Percentiles rank a stretch among this genome's conserved stretches.
phyloP scores from a whole-genome alignment of 64 coral and sea anemone genomes.

The Hydrozoanthus tunicans region DNA sequence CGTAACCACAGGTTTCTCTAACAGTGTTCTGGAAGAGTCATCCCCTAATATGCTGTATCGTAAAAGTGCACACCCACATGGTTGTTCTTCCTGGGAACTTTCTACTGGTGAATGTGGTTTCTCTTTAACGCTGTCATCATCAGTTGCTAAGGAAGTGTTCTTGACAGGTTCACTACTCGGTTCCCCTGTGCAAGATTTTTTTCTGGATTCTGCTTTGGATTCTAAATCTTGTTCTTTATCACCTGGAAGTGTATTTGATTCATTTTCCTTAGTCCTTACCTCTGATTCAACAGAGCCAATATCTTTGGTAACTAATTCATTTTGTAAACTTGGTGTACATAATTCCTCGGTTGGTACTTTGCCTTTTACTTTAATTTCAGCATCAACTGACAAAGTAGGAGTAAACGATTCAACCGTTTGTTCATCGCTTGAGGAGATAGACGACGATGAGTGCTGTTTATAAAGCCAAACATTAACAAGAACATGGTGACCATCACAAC shows the following conservation, averaged over 20 bases:
- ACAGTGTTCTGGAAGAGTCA: conserved; percentile 54
- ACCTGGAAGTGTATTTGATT: not conserved
- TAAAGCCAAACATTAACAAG: conserved; percentile 69
- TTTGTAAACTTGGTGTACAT: not conserved
- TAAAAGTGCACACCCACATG: conserved; percentile 30
- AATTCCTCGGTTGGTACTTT: not conserved
- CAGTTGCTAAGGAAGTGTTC: not conserved
- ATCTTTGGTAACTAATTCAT: not conserved
- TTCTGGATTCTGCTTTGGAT: not conserved
- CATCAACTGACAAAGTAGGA: not conserved
- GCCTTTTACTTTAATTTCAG: not conserved
- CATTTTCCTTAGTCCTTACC: not conserved
- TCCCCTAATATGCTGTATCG: conserved; percentile 37
- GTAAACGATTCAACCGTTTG: not conserved
- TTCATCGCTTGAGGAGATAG: not conserved
- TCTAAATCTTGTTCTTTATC: not conserved
- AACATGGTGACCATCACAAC: conserved; percentile 70
- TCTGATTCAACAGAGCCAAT: not conserved
- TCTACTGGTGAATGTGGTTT: not conserved
- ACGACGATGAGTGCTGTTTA: not conserved
- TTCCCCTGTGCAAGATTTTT: not conserved
- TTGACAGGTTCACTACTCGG: not conserved
- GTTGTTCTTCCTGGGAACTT: not conserved
- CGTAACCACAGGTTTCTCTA: conserved; percentile 46
- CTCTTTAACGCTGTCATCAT: not conserved